phyloP scores from a whole-genome alignment of 2,797 vertebrate genomes.

The Liparis tanakae region DNA sequence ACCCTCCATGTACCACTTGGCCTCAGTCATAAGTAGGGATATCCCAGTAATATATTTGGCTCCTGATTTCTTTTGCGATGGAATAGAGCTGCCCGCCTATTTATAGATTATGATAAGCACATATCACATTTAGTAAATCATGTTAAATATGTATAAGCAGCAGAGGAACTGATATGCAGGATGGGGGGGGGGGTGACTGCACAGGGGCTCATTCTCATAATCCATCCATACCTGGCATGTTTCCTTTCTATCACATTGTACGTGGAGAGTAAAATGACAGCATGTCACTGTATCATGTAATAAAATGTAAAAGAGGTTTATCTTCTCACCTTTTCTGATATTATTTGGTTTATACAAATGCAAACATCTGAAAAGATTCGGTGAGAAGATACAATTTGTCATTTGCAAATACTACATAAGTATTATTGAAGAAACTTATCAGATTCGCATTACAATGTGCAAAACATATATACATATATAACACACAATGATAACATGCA shows the following conservation, averaged over 20 bases:
- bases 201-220: neutral
- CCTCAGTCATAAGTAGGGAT: neutral
- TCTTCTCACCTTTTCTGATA: neutral
- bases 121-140: neutral
- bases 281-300: conserved; percentile 10
- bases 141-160: neutral
- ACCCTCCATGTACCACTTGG: neutral
- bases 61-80: neutral
- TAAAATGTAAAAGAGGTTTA: conserved; percentile 13
- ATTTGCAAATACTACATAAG: neutral
- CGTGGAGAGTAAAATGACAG: neutral
- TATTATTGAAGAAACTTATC: neutral
- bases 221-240: conserved; percentile 14
- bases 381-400: neutral
- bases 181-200: neutral
- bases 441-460: neutral
- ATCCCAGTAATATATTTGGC: neutral
- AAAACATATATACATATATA: neutral
- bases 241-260: conserved; percentile 17
- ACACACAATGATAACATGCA: too few species aligned
- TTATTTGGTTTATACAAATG: neutral
- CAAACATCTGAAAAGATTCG: neutral
- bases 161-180: neutral
- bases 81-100: neutral
- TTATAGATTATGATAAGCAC: neutral